A percentile compares a stretch with the other conserved stretches of the same genome.
These are phyloP conservation scores for Sclerurus mexicanus DNA, from an alignment of 2,113 vertebrate species.

Conservation along the genomic window DNA sequence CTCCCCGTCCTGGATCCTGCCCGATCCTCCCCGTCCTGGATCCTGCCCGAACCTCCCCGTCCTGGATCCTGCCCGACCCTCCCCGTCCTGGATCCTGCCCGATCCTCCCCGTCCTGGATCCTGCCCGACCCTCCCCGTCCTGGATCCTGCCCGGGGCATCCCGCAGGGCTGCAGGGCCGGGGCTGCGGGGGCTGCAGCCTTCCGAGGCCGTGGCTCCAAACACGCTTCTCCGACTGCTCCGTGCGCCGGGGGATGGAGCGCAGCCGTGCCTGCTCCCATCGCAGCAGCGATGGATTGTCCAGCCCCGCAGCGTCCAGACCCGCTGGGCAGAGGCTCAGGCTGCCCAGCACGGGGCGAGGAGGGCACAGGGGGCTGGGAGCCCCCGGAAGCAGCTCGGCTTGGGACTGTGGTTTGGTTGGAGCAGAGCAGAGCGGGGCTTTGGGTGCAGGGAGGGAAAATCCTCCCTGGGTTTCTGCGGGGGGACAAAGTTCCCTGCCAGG, in stretches of 20 bases:
- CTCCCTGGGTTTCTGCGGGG: fast-evolving
- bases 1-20: neutral
- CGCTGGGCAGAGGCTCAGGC: neutral
- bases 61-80: neutral
- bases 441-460: neutral
- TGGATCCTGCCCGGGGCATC: too few relatives aligned
- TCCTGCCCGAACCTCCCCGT: neutral
- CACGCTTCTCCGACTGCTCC: neutral
- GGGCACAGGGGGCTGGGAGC: neutral
- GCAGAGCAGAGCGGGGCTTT: fast-evolving
- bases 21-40: neutral
- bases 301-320: neutral
- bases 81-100: neutral
- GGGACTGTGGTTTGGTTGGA: neutral
- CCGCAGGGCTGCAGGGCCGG: fast-evolving
- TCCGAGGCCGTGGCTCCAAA: fast-evolving
- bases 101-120: too few relatives aligned
- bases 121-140: too few relatives aligned
- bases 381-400: fast-evolving
- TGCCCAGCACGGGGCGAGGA: fast-evolving
- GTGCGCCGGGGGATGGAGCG: neutral
- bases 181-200: neutral
- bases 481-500: neutral
- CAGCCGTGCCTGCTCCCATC: neutral
- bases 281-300: too few relatives aligned